phyloP scores from a whole-genome alignment of 2,113 vertebrate genomes.

The Lophochroa leadbeateri region DNA sequence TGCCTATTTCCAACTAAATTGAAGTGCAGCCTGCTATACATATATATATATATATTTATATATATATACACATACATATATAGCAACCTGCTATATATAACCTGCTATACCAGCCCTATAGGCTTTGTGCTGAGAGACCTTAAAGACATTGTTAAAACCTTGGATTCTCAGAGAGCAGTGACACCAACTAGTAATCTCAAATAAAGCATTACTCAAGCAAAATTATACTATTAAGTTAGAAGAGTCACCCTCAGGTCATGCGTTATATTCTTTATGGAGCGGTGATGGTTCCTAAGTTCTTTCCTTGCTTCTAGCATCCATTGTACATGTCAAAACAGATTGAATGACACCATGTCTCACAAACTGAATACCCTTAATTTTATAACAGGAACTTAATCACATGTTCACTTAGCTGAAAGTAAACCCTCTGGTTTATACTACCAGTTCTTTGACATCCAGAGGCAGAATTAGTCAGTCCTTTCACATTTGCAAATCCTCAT shows the following conservation, averaged over 20 bases:
- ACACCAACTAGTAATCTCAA: neutral
- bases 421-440: neutral
- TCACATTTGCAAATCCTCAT: neutral
- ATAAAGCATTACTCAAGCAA: neutral
- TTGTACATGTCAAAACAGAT: neutral
- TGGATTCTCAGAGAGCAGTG: neutral
- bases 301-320: neutral
- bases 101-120: neutral
- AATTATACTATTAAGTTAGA: neutral
- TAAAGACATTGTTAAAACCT: neutral
- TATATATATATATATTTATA: no score
- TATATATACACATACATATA: no score
- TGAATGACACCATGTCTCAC: neutral
- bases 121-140: neutral
- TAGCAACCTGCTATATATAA: neutral
- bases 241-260: neutral
- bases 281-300: neutral
- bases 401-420: neutral
- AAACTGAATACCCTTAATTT: neutral
- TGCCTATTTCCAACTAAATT: neutral
- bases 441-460: neutral
- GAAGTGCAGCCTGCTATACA: neutral
- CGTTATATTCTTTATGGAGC: neutral
- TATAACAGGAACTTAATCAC: neutral
- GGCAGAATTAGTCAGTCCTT: neutral